Evolutionary conservation across 64 coral and sea anemone genomes (phyloP), one percentile per base, ranked within the genome.

Genomic region (Trachythela sp.): DNA sequence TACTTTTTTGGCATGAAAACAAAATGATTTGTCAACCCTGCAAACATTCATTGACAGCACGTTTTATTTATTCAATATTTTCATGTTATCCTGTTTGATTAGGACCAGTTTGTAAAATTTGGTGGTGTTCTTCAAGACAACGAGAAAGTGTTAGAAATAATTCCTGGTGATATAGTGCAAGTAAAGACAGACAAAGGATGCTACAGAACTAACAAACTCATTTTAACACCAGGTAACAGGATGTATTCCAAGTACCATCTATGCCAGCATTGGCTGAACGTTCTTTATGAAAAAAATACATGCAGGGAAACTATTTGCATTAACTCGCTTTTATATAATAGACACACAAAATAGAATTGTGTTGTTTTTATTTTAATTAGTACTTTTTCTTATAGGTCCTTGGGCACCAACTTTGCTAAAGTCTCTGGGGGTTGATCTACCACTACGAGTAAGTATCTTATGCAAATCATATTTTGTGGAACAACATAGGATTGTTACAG

Each of bases 71-170:
- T n/a, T n/a, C n/a, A n/a, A n/a, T n/a, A n/a, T n/a, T n/a, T n/a
- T n/a, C n/a, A n/a, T n/a, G n/a, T n/a, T n/a, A n/a, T n/a, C n/a
- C n/a, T n/a, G n/a, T n/a, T n/a, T n/a, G n/a, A n/a, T n/a, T 36
- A 98, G 95, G 77, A 89, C 18, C 93, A 98, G 87, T 98, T 98
- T 87, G 42, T 94, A 6, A 85, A 91, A 29, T 86, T 76, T 92
- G 95, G 95, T 88, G 95, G 95, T 43, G 90, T 71, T 77, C 36
- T 98, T 26, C 70, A 88, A 13, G 95, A 98, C 85, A 52, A 86
- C 42, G 89, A 94, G 33, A 72, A 80, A 58, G 95, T 94, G 10
- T 20, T 77, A n/a, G 40, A 60, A 18, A 85, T 98, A 70, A 20
- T 45, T 35, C 95, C 93, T n/a, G 95, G 48, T 2, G 24, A 77